A percentile compares a stretch with the other conserved stretches of the same genome.
These are phyloP conservation scores for Cheilosia vulpina DNA, from an alignment of 2,888 invertebrate genomes.

Conservation along the genomic window DNA sequence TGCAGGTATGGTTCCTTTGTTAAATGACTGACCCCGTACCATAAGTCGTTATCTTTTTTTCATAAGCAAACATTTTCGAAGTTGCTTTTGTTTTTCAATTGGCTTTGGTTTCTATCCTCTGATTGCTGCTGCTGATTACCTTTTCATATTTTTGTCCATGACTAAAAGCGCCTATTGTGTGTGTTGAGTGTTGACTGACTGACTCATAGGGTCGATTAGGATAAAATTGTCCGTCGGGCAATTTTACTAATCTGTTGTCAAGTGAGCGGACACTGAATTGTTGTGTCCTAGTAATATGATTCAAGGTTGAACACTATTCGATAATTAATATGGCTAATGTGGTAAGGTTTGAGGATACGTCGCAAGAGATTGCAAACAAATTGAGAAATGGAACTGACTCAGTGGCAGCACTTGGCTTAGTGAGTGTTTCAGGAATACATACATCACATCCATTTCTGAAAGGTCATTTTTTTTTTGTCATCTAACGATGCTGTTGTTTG, in stretches of 20 bases:
- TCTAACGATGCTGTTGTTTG: too few relatives aligned
- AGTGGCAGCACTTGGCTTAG: background rate
- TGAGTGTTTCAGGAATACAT: background rate
- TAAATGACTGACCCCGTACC: background rate
- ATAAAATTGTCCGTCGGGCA: conserved; percentile 1
- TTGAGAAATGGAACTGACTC: background rate
- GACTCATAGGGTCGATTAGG: conserved; percentile 8
- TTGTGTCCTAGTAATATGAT: background rate
- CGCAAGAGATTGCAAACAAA: too few relatives aligned
- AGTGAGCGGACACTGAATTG: background rate
- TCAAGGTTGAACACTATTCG: background rate
- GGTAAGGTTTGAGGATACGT: background rate
- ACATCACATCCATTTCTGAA: too few relatives aligned
- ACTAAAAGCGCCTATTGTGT: background rate
- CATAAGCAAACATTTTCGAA: background rate
- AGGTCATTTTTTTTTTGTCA: too few relatives aligned
- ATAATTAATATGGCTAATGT: background rate
- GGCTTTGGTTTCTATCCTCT: background rate
- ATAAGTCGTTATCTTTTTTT: conserved; percentile 1
- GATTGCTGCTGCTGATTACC: conserved; percentile 15
- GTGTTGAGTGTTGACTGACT: background rate
- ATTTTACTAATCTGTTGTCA: conserved; percentile 7
- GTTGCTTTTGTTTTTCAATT: conserved; percentile 9
- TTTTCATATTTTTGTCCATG: background rate
- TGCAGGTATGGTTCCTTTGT: conserved; percentile 1